These are phyloP conservation scores for Pentalonia nigronervosa DNA, from an alignment of 1,140 invertebrate genomes.

Conservation along the genomic window DNA sequence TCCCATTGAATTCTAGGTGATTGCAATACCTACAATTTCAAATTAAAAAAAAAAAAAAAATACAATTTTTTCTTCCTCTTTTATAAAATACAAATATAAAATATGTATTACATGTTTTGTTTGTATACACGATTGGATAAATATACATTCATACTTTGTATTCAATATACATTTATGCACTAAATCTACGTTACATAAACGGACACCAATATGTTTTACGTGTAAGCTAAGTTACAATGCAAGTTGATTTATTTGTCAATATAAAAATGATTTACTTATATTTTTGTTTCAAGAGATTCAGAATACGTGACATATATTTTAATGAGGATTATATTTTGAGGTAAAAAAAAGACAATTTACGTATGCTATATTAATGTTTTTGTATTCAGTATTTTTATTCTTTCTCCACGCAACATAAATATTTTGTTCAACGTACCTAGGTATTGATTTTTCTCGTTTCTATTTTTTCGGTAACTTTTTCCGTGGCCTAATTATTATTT, in stretches of 20 bases:
- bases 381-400: neutral
- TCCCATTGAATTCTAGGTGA: neutral
- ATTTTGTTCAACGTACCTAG: neutral
- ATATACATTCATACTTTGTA: neutral
- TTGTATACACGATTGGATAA: neutral
- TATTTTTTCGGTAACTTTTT: neutral
- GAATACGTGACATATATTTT: neutral
- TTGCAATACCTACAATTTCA: neutral
- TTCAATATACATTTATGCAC: slow-evolving; percentile 20
- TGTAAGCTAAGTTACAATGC: neutral
- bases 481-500: neutral
- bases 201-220: neutral
- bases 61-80: neutral
- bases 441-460: neutral
- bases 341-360: slow-evolving; percentile 3
- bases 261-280: neutral
- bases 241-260: slow-evolving; percentile 18
- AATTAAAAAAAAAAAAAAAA: neutral
- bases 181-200: slow-evolving; percentile 17
- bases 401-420: neutral
- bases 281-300: neutral
- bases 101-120: neutral
- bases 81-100: neutral
- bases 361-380: neutral
- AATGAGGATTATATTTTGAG: slow-evolving; percentile 6